Base-by-base conservation (phyloP, 1,140 invertebrate species). In the Camponotus vicinus region DNA sequence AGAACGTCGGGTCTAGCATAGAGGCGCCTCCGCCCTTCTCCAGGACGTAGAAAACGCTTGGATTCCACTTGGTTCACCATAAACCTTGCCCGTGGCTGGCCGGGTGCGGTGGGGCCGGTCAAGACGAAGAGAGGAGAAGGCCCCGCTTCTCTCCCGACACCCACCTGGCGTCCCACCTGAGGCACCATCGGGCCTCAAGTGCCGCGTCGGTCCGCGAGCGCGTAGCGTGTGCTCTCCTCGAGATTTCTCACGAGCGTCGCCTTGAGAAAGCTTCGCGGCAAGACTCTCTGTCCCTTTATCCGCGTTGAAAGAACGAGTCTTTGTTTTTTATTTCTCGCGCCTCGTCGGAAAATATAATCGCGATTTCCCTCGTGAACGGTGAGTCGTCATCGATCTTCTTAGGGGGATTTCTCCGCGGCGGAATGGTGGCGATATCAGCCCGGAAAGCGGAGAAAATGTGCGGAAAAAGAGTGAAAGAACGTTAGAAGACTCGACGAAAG, bases 111-210 rank as follows among this genome's bases (percentile, higher is more conserved):
- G 55, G 66, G 80, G 77, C 77, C 69, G 79, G 79, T 75, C 45
- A 64, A 70, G 75, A 82, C 67, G 57, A 83, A 52, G 63, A 77
- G 49, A 71, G 64, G 88, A 70, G 86, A 67, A 67, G 71, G 63
- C 77, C 88, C 83, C 87, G 84, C 85, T 90, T 92, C 86, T 82
- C 86, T 92, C 90, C 80, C 78, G 90, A 89, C 92, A 91, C 91
- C 93, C 92, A 94, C 92, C 93, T 94, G 92, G 92, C 93, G 91
- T 93, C 91, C 93, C 91, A 90, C 87, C 90, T 82, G 89, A 91
- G 84, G 90, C 86, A 85, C 82, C 89, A 76, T 85, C 84, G 52
- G 71, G 84, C 55, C 61, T 34, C 55, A 84, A 86, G 87, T 91
- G 61, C 86, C 77, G 85, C 89, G 89, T 90, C 59, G 76, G 87